Conservation (phyloP, 2,113 vertebrate genomes). For the Microcebus jonahi region DNA sequence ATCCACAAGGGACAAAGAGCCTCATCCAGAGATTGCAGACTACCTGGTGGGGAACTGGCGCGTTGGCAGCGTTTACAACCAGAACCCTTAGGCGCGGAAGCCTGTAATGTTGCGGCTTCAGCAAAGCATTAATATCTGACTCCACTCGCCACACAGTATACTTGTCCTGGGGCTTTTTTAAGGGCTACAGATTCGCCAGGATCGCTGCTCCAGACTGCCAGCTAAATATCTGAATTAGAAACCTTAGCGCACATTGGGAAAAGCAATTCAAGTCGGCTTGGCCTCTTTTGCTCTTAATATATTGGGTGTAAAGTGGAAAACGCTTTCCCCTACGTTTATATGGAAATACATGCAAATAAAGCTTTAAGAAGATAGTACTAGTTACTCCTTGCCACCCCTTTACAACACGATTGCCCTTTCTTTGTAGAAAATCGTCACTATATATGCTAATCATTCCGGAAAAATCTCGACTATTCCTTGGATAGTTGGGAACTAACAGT, state of each 20-base stretch:
- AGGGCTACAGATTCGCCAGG: neutral
- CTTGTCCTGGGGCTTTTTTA: neutral
- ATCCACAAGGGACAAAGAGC: neutral
- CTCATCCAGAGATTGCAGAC: neutral
- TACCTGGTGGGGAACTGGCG: neutral
- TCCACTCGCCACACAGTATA: neutral
- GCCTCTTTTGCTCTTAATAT: neutral
- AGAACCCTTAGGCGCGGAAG: neutral
- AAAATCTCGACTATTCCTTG: neutral
- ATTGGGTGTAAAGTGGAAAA: neutral
- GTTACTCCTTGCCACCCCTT: neutral
- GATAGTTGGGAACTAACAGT: neutral
- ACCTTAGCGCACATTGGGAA: neutral
- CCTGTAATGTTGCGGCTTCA: neutral
- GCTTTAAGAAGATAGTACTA: neutral
- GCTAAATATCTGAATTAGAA: neutral
- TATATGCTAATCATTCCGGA: neutral
- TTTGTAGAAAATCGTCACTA: neutral
- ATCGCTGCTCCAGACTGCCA: neutral
- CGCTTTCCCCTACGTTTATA: accelerated
- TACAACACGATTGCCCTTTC: neutral
- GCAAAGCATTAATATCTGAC: accelerated
- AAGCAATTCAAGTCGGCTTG: neutral
- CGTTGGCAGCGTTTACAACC: neutral
- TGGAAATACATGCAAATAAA: neutral